Conservation (phyloP, 92 coral and sea anemone genomes). For the Epizoanthus scotinus region DNA sequence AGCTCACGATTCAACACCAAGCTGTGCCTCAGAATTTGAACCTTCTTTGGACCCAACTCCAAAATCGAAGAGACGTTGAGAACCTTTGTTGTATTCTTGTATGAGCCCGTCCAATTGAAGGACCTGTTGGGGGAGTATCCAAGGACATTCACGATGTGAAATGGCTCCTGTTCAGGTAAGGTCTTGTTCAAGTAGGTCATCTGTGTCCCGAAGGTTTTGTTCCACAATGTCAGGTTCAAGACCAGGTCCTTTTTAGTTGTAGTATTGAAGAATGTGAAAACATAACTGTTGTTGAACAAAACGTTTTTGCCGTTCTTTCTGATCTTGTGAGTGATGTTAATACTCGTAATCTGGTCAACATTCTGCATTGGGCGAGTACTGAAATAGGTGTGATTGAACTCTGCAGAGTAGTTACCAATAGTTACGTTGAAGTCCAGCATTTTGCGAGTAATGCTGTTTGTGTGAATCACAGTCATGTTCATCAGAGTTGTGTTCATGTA, state of each 20-base stretch:
- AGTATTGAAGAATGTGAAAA: constrained; percentile 53
- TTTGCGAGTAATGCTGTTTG: constrained; percentile 49
- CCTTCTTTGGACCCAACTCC: constrained; percentile 33
- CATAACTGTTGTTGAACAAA: constrained; percentile 47
- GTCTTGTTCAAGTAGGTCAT: constrained; percentile 45
- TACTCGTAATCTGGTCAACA: constrained; percentile 50
- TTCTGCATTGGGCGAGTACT: constrained; percentile 12
- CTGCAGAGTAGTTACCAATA: constrained; percentile 59
- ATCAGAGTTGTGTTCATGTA: constrained; percentile 56
- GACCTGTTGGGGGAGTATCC: constrained; percentile 53
- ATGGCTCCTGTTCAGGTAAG: constrained; percentile 31
- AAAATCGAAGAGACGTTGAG: constrained; percentile 55
- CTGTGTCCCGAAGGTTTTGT: constrained; percentile 59
- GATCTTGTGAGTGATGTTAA: constrained; percentile 56
- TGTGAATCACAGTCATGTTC: constrained; percentile 56
- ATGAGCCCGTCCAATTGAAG: constrained; percentile 56
- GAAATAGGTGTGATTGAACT: constrained; percentile 66
- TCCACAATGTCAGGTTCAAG: constrained; percentile 54
- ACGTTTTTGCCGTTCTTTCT: constrained; percentile 56
- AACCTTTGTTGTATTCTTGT: constrained; percentile 49
- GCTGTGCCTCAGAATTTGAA: constrained; percentile 55
- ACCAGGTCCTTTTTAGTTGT: constrained; percentile 52
- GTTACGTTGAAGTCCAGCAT: constrained; percentile 50
- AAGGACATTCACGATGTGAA: constrained; percentile 42
- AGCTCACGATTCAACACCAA: constrained; percentile 47